Evolutionary conservation across 2,797 vertebrate species (phyloP), one percentile per base, ranked within the genome.

Genomic region (Amblyopsis hoosieri): DNA sequence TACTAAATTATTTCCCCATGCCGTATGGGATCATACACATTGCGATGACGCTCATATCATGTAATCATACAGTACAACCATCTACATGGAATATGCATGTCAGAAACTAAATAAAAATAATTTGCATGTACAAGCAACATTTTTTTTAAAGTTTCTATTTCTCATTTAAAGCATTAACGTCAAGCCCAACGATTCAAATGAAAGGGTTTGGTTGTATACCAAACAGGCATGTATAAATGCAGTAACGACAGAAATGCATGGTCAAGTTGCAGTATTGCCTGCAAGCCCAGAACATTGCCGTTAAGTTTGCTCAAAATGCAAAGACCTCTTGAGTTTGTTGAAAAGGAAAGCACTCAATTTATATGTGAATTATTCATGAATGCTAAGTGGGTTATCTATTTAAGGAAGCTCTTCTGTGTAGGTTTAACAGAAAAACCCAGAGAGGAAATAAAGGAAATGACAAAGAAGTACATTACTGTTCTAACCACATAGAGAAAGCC

Each of bases 341-440:
- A 79, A 77, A 8, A 55, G 57, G 64, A 76, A 80, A 64, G 46
- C 50, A 46, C 57, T 73, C 15, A 8, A 51, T 63, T 74, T 77
- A 68, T 14, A 69, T 68, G 50, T 82, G 74, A 81, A 91, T 84
- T 80, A 87, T 82, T 87, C 74, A 87, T 85, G 19, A 9, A 14
- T 64, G 54, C 5, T 68, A 69, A 74, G 64, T 71, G 75, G 66
- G 46, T 69, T 71, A 78, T 58, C 55, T 48, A 62, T 79, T 72
- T 70, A 5, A 42, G 71, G 46, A 17, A 60, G 15, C 46, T 29
- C 47, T 67, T 49, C 59, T 54, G 37, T 71, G 47, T 61, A 69
- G 46, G 61, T 67, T 48, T 66, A 59, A 37, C 13, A 53, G 19
- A 76, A 62, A 69, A 76, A 23, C 14, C 49, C 60, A 65, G 45